phyloP scores from a whole-genome alignment of 2,888 invertebrate species.

The Temnothorax ravouxi region DNA sequence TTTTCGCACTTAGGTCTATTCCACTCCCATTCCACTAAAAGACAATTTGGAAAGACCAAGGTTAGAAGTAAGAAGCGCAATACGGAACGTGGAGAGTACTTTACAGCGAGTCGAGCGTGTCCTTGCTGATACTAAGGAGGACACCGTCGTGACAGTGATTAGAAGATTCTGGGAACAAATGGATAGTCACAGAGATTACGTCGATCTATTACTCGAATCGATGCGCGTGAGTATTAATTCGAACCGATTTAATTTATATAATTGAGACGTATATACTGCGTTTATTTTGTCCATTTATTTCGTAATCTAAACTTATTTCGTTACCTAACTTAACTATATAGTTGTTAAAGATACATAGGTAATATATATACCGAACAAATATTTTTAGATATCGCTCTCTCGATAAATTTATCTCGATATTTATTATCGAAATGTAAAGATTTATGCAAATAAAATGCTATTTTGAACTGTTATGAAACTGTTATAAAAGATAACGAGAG shows the following conservation, averaged over 20 bases:
- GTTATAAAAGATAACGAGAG: not conserved
- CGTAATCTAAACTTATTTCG: not conserved
- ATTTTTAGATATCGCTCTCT: not conserved
- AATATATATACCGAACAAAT: not conserved
- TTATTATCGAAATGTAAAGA: not conserved
- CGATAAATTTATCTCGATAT: not conserved
- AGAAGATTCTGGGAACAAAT: not conserved
- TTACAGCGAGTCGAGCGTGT: not conserved
- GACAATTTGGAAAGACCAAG: not conserved
- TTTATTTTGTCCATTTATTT: not conserved
- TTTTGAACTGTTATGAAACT: not conserved
- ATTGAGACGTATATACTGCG: not conserved
- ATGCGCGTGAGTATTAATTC: conserved; percentile 35
- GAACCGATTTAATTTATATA: not conserved
- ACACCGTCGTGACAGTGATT: not conserved
- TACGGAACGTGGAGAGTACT: not conserved
- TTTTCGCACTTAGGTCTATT: not conserved
- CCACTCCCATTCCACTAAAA: not conserved
- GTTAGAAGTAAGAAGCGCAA: not conserved
- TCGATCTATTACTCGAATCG: not conserved
- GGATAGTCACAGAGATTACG: not conserved
- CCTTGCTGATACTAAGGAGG: not conserved
- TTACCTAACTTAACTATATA: not conserved
- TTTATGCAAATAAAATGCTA: not conserved
- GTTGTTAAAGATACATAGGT: not conserved